Evolutionary conservation across 1,140 invertebrate genomes (phyloP), one percentile per base, ranked within the genome.

Genomic region (Hypsibius dujardini): DNA sequence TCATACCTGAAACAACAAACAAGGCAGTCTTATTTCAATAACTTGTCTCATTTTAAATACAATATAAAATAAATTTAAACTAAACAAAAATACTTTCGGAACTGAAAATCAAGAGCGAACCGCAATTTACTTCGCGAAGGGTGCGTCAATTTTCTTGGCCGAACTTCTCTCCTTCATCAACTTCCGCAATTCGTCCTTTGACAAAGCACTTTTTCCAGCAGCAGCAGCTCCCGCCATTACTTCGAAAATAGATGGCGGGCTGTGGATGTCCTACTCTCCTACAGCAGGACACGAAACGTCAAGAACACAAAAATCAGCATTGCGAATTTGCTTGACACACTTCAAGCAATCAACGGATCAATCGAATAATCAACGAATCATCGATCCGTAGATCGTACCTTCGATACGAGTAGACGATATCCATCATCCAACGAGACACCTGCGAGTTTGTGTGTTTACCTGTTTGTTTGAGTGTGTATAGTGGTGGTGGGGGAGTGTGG

Each of bases 151-250:
- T 42, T 67, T 67, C 62, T 0, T 67, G 0, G 62, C 62, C 3
- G 62, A 67, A 7, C 45, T 67, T 28, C 28, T 28, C 62, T 67
- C 62, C 42, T 67, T 67, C 62, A 67, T 67, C 62, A 67, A 67
- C 3, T 42, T 12, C 3, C 62, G 12, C 42, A 67, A 45, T 12
- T 67, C 62, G 12, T 15, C 62, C 42, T 67, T 12, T 12, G 62
- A 67, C 42, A 67, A 56, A 12, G 7, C 50, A 7, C 7, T 12
- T 56, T 56, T 56, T 28, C 28, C 28, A 28, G 28, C 28, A 28
- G 28, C 28, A 28, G 28, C 28, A 28, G 28, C 28, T 28, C 28
- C 28, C 28, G 28, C 28, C n/a, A 28, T 28, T 28, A 28, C 28
- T 28, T 28, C 28, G 28, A 28, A n/a, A 28, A 28, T 28, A 28